Evolutionary conservation across 2,888 invertebrate species (phyloP), one percentile per base, ranked within the genome.

Genomic region (Steromphala cineraria): DNA sequence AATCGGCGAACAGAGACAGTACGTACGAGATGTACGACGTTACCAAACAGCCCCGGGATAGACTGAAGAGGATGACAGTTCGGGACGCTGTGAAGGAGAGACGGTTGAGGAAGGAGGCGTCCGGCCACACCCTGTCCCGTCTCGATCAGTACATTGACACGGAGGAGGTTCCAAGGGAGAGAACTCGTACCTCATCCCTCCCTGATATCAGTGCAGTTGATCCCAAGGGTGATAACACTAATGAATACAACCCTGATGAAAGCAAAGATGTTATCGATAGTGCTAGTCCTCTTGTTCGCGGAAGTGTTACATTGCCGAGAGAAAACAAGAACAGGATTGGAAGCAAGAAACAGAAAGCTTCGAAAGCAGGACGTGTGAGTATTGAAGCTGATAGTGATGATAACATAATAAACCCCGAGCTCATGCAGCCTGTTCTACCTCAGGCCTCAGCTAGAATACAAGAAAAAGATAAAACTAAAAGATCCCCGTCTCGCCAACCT

Each of bases 31-130:
- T 71, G 10, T 86, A 80, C 67, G 82, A 86, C 52, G 81, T 86
- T 2, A 80, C 86, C 24, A 83, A 79, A 2, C 84, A 88, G 55
- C 89, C 89, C 4, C 84, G 89, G 7, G 85, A 84, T 67, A 85
- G 88, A 15, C 80, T 88, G 28, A 71, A 83, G 67, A 77, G 88
- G 53, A 88, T 90, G 90, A 90, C 89, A 0, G 89, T 90, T 15
- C 83, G 86, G 2, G 90, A 90, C 71, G 90, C 88, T 5, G 80
- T 86, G 36, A 81, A 80, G 36, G 87, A 89, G 67, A 85, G 87
- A 55, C 74, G 84, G 8, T 62, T 79, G 13, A 82, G 87, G 13
- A 28, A 24, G 31, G 53, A n/a, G 24, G 76, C 28, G 28, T 76
- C 76, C n/a, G 53, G 76, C 0, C 55, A 76, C n/a, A 53, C 31